phyloP scores from a whole-genome alignment of 1,140 invertebrate species.

The Palaemon carinicauda region DNA sequence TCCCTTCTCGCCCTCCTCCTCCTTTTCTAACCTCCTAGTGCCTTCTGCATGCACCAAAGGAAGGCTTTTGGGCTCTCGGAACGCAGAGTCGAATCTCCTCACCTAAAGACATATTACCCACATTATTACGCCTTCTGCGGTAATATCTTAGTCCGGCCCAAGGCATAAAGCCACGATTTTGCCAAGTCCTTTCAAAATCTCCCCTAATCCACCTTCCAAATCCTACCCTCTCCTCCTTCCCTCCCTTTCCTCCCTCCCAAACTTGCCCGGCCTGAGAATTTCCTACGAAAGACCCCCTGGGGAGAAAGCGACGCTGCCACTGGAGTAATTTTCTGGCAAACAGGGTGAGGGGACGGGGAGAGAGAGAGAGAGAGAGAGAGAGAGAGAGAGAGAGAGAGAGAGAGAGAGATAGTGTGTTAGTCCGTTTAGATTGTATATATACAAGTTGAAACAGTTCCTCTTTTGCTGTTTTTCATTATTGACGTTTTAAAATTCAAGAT shows the following conservation, averaged over 20 bases:
- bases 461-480: too few species aligned
- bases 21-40: not conserved
- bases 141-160: slow-evolving; percentile 46
- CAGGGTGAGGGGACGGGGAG: not conserved
- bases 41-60: not conserved
- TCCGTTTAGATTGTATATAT: not conserved
- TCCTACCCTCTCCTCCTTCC: too few species aligned
- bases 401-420: not conserved
- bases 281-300: slow-evolving; percentile 26
- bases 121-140: slow-evolving; percentile 50
- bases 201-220: slow-evolving; percentile 13
- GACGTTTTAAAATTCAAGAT: too few species aligned
- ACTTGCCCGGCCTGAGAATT: slow-evolving; percentile 46
- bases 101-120: slow-evolving; percentile 48
- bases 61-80: not conserved
- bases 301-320: slow-evolving; percentile 28
- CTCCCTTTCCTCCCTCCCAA: not conserved
- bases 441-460: too few species aligned
- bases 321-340: slow-evolving; percentile 46
- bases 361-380: not conserved
- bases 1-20: not conserved
- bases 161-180: slow-evolving; percentile 48
- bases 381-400: not conserved
- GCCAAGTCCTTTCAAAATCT: slow-evolving; percentile 37
- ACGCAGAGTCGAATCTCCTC: not conserved